A percentile compares a stretch with the other conserved stretches of the same genome.
phyloP scores from a whole-genome alignment of 2,797 vertebrate species.

The Poeciliopsis presidionis region DNA sequence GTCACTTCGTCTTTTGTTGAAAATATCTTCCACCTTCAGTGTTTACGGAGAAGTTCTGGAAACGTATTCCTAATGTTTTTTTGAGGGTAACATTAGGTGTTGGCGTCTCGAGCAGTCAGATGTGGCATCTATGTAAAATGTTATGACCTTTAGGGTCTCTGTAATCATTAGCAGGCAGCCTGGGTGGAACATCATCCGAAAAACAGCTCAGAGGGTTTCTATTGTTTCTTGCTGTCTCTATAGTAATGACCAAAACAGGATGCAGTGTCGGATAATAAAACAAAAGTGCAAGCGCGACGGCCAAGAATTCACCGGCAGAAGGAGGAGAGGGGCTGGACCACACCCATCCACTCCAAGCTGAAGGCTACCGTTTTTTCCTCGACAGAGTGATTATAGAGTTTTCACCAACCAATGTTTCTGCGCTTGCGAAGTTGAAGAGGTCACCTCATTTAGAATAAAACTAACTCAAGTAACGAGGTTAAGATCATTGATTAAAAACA shows the following conservation, averaged over 20 bases:
- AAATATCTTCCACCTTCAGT: background rate
- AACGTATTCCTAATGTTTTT: no score
- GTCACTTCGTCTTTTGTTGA: background rate
- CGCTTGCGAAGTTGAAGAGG: conserved; percentile 30
- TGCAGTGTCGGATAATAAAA: conserved; percentile 77
- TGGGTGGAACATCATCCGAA: conserved; percentile 54
- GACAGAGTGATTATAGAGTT: conserved; percentile 10
- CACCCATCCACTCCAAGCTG: conserved; percentile 40
- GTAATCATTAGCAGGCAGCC: conserved; percentile 19
- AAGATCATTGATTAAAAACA: conserved; percentile 26
- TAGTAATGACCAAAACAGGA: conserved; percentile 80
- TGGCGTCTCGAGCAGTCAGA: background rate
- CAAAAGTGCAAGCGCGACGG: conserved; percentile 62
- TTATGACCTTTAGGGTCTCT: background rate
- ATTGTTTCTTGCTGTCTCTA: conserved; percentile 70
- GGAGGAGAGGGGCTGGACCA: conserved; percentile 46
- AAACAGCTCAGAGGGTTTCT: conserved; percentile 57
- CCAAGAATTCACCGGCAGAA: conserved; percentile 65
- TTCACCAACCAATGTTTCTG: conserved; percentile 18
- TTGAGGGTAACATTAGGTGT: background rate
- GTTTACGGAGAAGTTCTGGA: background rate
- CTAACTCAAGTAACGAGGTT: background rate
- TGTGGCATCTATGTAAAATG: background rate
- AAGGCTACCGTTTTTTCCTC: conserved; percentile 36
- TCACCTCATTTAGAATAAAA: conserved; percentile 23